A percentile compares a stretch with the other conserved stretches of the same genome.
Evolutionary conservation across 2,113 vertebrate species (phyloP).

Genomic region (Nycticebus coucang): DNA sequence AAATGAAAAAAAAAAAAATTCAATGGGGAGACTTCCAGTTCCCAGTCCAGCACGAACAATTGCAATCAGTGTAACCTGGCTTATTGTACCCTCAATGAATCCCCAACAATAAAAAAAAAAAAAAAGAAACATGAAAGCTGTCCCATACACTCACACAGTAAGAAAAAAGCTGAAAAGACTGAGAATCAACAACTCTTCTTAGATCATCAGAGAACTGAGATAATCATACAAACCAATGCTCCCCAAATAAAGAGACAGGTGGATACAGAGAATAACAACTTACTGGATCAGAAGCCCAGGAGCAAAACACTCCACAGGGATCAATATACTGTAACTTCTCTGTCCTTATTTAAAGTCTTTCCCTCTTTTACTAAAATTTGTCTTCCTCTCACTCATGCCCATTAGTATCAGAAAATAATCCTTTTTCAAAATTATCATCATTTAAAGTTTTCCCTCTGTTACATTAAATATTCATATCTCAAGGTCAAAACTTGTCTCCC

Average conservation of each 20-base stretch:
- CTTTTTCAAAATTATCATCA: background rate
- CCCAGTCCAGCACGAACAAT: background rate
- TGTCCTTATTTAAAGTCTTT: background rate
- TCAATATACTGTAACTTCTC: background rate
- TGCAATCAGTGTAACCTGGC: no score
- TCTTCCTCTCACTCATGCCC: background rate
- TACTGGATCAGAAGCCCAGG: background rate
- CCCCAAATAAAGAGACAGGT: background rate
- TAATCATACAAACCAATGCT: background rate
- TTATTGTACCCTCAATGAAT: no score
- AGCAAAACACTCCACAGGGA: background rate
- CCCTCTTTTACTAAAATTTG: background rate
- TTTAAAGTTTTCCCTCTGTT: background rate
- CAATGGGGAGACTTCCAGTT: background rate
- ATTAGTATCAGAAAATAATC: background rate
- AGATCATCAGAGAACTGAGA: background rate
- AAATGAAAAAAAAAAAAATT: background rate
- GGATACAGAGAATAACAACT: background rate
- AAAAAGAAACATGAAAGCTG: background rate
- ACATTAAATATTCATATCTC: background rate
- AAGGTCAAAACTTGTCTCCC: background rate
- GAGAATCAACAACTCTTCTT: conserved; percentile 17
- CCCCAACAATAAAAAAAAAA: no score
- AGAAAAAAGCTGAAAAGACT: conserved; percentile 32
- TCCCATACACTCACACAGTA: background rate